A percentile compares a stretch with the other conserved stretches of the same genome.
Evolutionary conservation across 2,888 invertebrate species (phyloP).

Genomic region (Eilema sororculum): DNA sequence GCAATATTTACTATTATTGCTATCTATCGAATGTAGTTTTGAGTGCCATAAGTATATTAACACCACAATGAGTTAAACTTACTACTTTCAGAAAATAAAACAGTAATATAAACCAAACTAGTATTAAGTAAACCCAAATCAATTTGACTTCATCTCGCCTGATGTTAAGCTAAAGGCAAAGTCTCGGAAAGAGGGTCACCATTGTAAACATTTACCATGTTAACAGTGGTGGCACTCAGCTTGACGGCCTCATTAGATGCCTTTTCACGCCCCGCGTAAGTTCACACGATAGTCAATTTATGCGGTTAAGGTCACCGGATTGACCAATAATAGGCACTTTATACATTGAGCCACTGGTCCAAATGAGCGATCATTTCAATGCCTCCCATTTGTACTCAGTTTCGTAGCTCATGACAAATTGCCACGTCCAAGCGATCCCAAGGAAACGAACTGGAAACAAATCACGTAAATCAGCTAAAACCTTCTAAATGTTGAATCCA

Average conservation of each 20-base stretch:
- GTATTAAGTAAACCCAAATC: neutral
- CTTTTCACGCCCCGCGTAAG: no score
- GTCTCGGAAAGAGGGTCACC: no score
- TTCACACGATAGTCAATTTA: neutral
- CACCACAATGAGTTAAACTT: neutral
- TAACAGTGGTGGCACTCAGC: no score
- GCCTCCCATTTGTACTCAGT: slow-evolving; percentile 9
- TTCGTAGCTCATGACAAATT: slow-evolving; percentile 21
- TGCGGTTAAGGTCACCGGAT: neutral
- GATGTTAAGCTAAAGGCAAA: no score
- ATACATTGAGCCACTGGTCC: neutral
- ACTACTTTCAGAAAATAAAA: neutral
- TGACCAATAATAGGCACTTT: slow-evolving; percentile 13
- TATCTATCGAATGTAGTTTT: no score
- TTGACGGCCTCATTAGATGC: no score
- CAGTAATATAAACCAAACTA: neutral
- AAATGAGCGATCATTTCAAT: slow-evolving; percentile 16
- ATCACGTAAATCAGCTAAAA: slow-evolving; percentile 11
- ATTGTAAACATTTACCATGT: no score
- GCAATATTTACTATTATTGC: no score
- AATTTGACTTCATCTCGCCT: no score
- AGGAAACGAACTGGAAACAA: slow-evolving; percentile 16
- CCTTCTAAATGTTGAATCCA: slow-evolving; percentile 13
- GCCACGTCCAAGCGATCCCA: slow-evolving; percentile 12
- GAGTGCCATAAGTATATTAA: no score